A percentile compares a stretch with the other conserved stretches of the same genome.
These are phyloP conservation scores for Terebella lapidaria DNA, from an alignment of 2,888 invertebrate species.

Conservation along the genomic window DNA sequence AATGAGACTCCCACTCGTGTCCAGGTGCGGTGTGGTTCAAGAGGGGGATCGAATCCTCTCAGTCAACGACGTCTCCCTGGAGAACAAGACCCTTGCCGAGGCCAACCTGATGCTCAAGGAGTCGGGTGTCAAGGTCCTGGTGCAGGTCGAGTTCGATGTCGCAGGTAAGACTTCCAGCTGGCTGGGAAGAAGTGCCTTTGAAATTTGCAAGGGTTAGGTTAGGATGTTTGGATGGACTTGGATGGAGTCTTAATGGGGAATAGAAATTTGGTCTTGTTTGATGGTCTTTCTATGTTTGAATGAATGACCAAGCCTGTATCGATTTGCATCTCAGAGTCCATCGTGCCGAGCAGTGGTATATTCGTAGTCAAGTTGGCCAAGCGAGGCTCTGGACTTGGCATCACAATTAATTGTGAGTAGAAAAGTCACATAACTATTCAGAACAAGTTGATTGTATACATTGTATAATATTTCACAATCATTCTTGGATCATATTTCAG, in stretches of 20 bases:
- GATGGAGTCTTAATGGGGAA: too few species aligned
- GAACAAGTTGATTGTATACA: too few species aligned
- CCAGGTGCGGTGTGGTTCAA: conserved; percentile 52
- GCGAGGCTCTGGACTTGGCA: conserved; percentile 70
- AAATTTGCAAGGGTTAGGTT: not conserved
- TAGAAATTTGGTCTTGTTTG: too few species aligned
- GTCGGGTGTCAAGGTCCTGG: conserved; percentile 61
- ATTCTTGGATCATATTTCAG: too few species aligned
- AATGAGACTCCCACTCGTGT: too few species aligned
- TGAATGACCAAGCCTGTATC: not conserved
- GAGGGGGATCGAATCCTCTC: conserved; percentile 77
- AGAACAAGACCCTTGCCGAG: conserved; percentile 51
- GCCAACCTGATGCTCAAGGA: conserved; percentile 51
- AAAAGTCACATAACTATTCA: not conserved
- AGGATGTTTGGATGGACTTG: too few species aligned
- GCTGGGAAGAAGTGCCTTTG: too few species aligned
- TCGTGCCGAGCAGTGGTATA: conserved; percentile 83
- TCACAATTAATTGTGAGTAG: conserved; percentile 64
- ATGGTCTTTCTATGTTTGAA: too few species aligned
- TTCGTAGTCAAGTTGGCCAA: conserved; percentile 82
- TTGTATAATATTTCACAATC: too few species aligned
- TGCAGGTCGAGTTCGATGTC: conserved; percentile 85
- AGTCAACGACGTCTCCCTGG: conserved; percentile 71
- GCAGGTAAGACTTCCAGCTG: too few species aligned
- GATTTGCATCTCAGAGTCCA: conserved; percentile 61